Percentiles rank a stretch among this genome's conserved stretches.
Evolutionary conservation across 2,888 invertebrate genomes (phyloP).

Genomic region (Pseudococcus viburni): DNA sequence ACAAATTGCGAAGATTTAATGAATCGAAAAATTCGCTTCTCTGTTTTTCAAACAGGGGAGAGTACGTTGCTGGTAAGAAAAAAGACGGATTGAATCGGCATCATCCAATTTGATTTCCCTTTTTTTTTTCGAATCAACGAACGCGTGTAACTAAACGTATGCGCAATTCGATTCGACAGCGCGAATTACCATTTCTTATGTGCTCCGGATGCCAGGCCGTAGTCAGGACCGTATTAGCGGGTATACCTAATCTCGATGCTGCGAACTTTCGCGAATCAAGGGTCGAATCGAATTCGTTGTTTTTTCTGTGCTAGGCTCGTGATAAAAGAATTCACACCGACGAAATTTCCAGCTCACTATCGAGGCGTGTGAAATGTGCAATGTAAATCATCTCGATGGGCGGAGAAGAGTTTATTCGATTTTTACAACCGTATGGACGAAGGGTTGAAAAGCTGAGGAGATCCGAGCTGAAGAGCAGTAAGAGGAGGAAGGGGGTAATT

Average conservation of each 20-base stretch:
- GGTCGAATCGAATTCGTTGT: neutral
- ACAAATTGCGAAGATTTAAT: conserved; percentile 38
- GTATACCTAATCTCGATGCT: neutral
- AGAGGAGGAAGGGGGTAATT: too few species aligned
- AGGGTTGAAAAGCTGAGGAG: too few species aligned
- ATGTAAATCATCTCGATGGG: too few species aligned
- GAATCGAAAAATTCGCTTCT: neutral
- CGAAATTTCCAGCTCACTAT: neutral
- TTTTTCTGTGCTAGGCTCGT: neutral
- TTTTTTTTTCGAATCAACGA: neutral
- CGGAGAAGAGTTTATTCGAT: too few species aligned
- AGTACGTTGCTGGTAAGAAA: neutral
- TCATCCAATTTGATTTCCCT: neutral
- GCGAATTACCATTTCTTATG: neutral
- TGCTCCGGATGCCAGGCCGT: neutral
- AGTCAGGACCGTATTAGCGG: neutral
- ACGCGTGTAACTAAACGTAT: neutral
- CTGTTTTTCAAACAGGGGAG: neutral
- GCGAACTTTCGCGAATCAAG: neutral
- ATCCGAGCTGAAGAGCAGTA: too few species aligned
- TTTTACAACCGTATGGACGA: too few species aligned
- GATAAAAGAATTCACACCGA: neutral
- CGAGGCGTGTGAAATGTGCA: too few species aligned
- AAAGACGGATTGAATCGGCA: neutral
- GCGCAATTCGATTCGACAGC: neutral